Evolutionary conservation across 2,797 vertebrate species (phyloP), one percentile per base, ranked within the genome.

Genomic region (Microhierax caerulescens): DNA sequence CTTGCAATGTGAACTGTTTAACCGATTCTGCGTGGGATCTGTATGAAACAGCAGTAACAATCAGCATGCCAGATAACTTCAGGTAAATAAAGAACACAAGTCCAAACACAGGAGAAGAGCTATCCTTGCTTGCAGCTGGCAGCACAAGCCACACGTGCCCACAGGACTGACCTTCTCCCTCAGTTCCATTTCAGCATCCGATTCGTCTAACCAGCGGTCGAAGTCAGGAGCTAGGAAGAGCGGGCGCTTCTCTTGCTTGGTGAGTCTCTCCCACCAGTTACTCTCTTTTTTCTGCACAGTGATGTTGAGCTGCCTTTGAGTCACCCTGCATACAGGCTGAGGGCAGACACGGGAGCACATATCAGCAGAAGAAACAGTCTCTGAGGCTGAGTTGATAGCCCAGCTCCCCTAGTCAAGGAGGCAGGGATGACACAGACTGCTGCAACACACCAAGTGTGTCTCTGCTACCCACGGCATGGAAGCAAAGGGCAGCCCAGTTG

Each of bases 151-250:
- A 23, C 16, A 7, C 0, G 0, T 17, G n/a, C 20, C 16, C 37
- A 5, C 24, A 14, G 60, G 47, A 95, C 96, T 93, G 90, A 99
- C 99, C 98, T 99, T 99, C 95, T 99, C 98, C 90, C 96, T 98
- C 65, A 99, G 98, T 95, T 99, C 99, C 99, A 99, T 99, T 96
- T 99, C 99, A 3, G 99, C 99, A 61, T 99, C 99, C 0, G 99
- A 99, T 93, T 99, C 99, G 2, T 99, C 99, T 93, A 99, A 87
- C 99, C 99, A 99, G 96, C 99, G 99, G 95, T 99, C 99, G 39
- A 99, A 99, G 96, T 99, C 99, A 1, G 99, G 99, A 1, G 97
- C 97, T 43, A 99, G 96, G 96, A 99, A 99, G 59, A 99, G 88
- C 0, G 99, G 99, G 69, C 98, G 99, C 68, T 99, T 99, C 96